A percentile compares a stretch with the other conserved stretches of the same genome.
phyloP scores from a whole-genome alignment of 2,797 vertebrate species.

The Cyprinodon diabolis region DNA sequence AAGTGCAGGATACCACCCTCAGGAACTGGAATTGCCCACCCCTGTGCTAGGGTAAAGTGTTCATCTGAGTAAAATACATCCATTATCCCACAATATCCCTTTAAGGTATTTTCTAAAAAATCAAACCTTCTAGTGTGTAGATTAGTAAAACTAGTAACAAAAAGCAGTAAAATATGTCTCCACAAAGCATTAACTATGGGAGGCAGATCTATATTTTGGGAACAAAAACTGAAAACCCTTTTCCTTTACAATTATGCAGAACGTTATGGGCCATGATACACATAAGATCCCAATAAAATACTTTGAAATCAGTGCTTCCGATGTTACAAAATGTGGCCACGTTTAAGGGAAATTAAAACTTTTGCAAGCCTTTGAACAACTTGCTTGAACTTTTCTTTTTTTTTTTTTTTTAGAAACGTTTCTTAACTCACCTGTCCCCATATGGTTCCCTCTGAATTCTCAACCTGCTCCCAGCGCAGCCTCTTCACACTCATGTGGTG shows the following conservation, averaged over 20 bases:
- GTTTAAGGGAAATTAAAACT: no score
- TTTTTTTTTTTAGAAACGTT: neutral
- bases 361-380: neutral
- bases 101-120: neutral
- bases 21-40: no score
- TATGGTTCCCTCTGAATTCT: constrained; percentile 97
- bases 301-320: neutral
- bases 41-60: no score
- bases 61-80: no score
- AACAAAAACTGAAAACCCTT: no score
- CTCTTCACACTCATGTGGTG: constrained; percentile 98
- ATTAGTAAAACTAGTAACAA: neutral
- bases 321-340: neutral
- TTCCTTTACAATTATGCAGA: no score
- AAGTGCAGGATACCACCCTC: no score
- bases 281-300: neutral
- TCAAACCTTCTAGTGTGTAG: neutral
- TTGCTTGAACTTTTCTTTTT: neutral
- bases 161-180: no score
- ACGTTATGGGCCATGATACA: neutral
- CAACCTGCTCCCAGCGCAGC: constrained; percentile 97
- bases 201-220: no score
- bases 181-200: no score
- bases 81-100: no score
- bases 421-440: constrained; percentile 90